Evolutionary conservation across 2,888 invertebrate genomes (phyloP).

Genomic region (Epicampocera succincta): DNA sequence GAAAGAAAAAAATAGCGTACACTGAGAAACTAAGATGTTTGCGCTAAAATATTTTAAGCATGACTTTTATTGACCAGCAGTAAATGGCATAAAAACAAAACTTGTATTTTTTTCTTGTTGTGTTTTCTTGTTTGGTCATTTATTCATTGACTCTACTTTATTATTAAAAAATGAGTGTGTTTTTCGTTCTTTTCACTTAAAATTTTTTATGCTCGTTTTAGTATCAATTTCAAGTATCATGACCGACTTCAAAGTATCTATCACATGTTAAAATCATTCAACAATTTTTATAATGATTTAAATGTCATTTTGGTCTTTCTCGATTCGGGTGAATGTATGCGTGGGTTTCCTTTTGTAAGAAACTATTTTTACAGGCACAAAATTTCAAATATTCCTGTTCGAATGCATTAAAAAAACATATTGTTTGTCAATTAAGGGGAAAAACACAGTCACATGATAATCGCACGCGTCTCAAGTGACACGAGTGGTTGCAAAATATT

Average conservation of each 20-base stretch:
- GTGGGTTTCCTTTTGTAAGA: constrained; percentile 18
- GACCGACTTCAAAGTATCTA: constrained; percentile 67
- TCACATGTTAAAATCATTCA: constrained; percentile 55
- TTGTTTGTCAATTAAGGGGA: not conserved
- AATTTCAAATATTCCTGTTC: constrained; percentile 10
- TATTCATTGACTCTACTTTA: constrained; percentile 7
- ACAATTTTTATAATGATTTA: constrained; percentile 10
- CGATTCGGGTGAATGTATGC: not conserved
- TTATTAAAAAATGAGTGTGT: constrained; percentile 1
- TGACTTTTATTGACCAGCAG: no score
- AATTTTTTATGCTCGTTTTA: not conserved
- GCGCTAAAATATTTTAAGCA: no score
- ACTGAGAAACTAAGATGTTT: not conserved
- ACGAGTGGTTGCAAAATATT: constrained; percentile 72
- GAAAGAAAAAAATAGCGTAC: not conserved
- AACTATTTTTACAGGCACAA: not conserved
- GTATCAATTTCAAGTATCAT: constrained; percentile 66
- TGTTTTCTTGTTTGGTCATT: not conserved
- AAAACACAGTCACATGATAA: constrained; percentile 71
- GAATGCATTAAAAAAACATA: constrained; percentile 12
- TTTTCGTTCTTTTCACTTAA: constrained; percentile 14
- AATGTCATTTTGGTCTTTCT: not conserved
- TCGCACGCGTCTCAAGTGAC: constrained; percentile 81
- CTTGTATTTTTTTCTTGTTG: constrained; percentile 17
- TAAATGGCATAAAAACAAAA: no score